phyloP scores from a whole-genome alignment of 1,140 invertebrate species.

The Lanistes nyassanus region DNA sequence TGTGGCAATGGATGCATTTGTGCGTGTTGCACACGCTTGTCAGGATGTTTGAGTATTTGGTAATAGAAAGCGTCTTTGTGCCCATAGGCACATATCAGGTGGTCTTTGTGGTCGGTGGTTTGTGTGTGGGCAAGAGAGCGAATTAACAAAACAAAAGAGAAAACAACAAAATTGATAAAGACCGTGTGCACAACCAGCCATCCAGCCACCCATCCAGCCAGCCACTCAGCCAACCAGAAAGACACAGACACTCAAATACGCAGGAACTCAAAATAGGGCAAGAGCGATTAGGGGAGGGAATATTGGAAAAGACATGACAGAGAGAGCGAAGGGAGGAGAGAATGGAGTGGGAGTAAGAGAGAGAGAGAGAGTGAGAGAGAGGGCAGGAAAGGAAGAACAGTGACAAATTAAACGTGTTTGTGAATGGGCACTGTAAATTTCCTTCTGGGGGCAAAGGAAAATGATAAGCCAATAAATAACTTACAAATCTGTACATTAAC shows the following conservation, averaged over 20 bases:
- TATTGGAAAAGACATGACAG: background rate
- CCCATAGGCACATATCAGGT: background rate
- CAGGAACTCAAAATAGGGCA: background rate
- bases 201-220: background rate
- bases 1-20: background rate
- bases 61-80: no score
- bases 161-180: background rate
- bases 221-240: background rate
- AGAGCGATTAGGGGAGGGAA: conserved; percentile 2
- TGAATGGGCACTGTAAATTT: background rate
- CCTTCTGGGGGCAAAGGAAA: no score
- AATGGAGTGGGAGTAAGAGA: background rate
- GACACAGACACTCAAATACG: background rate
- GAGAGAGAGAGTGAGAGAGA: background rate
- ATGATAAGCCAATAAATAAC: background rate
- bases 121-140: no score
- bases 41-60: background rate
- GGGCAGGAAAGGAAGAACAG: background rate
- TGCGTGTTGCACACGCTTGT: background rate
- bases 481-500: background rate
- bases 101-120: no score
- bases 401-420: background rate
- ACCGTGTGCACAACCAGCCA: conserved; percentile 1
- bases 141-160: background rate
- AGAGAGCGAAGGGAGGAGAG: conserved; percentile 2